A percentile compares a stretch with the other conserved stretches of the same genome.
phyloP scores from a whole-genome alignment of 2,113 vertebrate genomes.

The Equus quagga region DNA sequence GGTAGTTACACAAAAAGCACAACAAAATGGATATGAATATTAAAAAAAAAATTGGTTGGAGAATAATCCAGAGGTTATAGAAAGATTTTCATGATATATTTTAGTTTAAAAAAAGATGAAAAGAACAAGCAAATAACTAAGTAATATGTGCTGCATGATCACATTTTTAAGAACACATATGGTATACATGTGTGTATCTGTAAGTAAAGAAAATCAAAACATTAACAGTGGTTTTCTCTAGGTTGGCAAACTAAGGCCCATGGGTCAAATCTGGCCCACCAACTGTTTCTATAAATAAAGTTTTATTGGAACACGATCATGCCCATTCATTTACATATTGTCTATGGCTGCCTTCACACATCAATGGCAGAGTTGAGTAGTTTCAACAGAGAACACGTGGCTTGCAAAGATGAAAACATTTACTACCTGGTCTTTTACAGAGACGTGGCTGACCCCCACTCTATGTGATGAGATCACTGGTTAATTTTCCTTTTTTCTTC shows the following conservation, averaged over 20 bases:
- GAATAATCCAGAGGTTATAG: slow-evolving; percentile 26
- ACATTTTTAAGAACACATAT: neutral
- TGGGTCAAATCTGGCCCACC: neutral
- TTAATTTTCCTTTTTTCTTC: neutral
- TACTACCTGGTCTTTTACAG: neutral
- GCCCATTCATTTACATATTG: neutral
- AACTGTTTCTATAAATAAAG: neutral
- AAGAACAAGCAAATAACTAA: neutral
- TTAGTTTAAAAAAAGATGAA: neutral
- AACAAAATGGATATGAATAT: neutral
- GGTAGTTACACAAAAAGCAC: neutral
- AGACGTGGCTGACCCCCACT: neutral
- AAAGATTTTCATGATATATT: neutral
- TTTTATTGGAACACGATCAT: neutral
- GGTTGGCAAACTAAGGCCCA: neutral
- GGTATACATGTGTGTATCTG: neutral
- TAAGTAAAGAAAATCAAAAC: neutral
- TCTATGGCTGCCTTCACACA: neutral
- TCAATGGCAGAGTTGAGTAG: neutral
- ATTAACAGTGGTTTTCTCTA: neutral
- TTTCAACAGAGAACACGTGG: neutral
- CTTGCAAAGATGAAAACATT: neutral
- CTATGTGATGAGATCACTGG: neutral
- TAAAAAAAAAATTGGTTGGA: neutral
- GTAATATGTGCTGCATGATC: neutral